Evolutionary conservation across 23 tunicate genomes (phyloP).

Genomic region (Phallusia fumigata): DNA sequence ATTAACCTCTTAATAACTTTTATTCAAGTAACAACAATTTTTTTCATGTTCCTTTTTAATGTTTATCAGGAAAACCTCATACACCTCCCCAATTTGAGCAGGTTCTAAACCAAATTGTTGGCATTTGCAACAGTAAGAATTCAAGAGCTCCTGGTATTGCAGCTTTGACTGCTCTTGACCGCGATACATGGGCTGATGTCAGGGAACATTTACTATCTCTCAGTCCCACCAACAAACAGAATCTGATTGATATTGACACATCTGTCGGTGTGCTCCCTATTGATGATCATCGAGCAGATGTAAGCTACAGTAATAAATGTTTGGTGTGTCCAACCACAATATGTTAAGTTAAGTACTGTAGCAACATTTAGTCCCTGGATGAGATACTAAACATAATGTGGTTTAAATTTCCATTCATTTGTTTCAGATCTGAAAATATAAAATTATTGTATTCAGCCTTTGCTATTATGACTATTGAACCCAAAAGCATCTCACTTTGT

Average conservation of each 20-base stretch:
- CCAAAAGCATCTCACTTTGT: no score
- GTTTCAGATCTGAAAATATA: no score
- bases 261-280: conserved; percentile 45
- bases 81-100: conserved; percentile 55
- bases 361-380: no score
- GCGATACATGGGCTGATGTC: conserved; percentile 62
- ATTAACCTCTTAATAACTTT: no score
- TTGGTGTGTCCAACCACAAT: no score
- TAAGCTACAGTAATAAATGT: neutral
- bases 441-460: no score
- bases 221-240: conserved; percentile 26
- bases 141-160: conserved; percentile 42
- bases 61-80: conserved; percentile 35
- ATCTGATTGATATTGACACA: conserved; percentile 36
- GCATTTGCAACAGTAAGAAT: conserved; percentile 6
- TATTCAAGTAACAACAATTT: no score
- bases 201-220: conserved; percentile 31
- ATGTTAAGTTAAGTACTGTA: no score
- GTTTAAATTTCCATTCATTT: no score
- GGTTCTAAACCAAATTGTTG: conserved; percentile 19
- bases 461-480: no score
- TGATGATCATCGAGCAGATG: conserved; percentile 26
- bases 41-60: neutral
- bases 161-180: conserved; percentile 57
- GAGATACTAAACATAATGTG: no score